phyloP scores from a whole-genome alignment of 2,888 invertebrate species.

The Charanyca ferruginea region DNA sequence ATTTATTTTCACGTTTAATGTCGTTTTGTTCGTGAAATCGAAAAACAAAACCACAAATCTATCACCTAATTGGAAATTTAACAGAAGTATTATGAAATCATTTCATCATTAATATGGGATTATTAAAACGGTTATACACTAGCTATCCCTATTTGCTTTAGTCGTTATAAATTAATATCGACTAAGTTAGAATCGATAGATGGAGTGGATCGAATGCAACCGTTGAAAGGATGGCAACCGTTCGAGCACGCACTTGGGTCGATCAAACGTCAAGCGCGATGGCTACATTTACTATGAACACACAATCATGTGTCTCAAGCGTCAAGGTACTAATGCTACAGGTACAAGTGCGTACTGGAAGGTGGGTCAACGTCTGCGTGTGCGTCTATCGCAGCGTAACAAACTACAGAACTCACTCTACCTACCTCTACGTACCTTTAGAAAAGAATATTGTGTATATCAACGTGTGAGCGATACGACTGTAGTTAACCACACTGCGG shows the following conservation, averaged over 20 bases:
- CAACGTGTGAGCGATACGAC: conserved; percentile 55
- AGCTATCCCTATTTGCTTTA: conserved; percentile 52
- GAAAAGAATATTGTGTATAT: conserved; percentile 59
- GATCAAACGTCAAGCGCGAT: conserved; percentile 59
- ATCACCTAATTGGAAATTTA: conserved; percentile 54
- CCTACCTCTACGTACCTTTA: conserved; percentile 67
- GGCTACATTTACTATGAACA: conserved; percentile 58
- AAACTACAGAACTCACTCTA: conserved; percentile 65
- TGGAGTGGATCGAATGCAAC: conserved; percentile 63
- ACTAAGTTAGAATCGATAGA: conserved; percentile 64
- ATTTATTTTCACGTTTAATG: conserved; percentile 53
- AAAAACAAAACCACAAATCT: conserved; percentile 60
- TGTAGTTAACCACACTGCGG: conserved; percentile 64
- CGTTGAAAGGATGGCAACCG: conserved; percentile 41
- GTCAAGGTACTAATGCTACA: conserved; percentile 60
- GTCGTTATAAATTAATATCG: conserved; percentile 55
- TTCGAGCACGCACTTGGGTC: conserved; percentile 63
- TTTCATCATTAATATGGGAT: conserved; percentile 45
- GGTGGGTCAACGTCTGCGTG: conserved; percentile 50
- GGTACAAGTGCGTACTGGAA: conserved; percentile 60
- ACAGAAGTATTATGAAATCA: conserved; percentile 52
- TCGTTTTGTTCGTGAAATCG: conserved; percentile 58
- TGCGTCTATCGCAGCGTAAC: conserved; percentile 59
- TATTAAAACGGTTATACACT: conserved; percentile 53
- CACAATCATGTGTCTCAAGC: conserved; percentile 55